Base-by-base conservation (phyloP, 2,888 invertebrate genomes). In the Nemotelus pantherinus region DNA sequence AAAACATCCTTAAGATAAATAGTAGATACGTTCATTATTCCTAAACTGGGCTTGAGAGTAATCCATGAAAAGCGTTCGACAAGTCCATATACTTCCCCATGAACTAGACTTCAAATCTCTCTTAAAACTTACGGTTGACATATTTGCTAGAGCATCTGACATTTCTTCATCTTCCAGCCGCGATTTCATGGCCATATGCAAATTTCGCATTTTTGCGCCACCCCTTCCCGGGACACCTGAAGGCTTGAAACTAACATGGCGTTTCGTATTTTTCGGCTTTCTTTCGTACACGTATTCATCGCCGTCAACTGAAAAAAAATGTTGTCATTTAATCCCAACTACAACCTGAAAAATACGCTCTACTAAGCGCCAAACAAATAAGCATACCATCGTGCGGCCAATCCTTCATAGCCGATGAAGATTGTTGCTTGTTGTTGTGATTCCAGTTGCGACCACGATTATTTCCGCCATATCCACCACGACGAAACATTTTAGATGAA, bases 191-290 rank as follows among this genome's bases (percentile, higher is more conserved):
- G 83, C 84, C 77, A 83, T 68, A 47, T 84, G 84, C 25, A 82
- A 81, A 63, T 83, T 77, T 39, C 63, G 57, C 5, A 82, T 81
- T 65, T 63, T 70, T n/a, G 77, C 68, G 39, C 58, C 63, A 6
- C 83, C 80, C 63, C 83, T 82, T n/a, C 83, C 83, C 2, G 81
- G 67, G 0, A 81, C 82, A 43, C 83, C 83, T 1, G 84, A 83
- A 0, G 87, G 84, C 72, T 87, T 87, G 77, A 87, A 87, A 79
- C 87, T 87, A 55, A 87, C 88, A 43, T 86, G 83, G 7, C 87
- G 83, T 41, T 85, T 86, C 41, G 84, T 83, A 60, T 57, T 76
- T 41, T 74, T 70, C 39, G 60, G 57, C 39, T 84, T 84, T 57
- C 85, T 84, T 77, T 82, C 81, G 3, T 83, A 83, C 58, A 83